Conservation (phyloP, 2,797 vertebrate species). For the Knipowitschia caucasica region DNA sequence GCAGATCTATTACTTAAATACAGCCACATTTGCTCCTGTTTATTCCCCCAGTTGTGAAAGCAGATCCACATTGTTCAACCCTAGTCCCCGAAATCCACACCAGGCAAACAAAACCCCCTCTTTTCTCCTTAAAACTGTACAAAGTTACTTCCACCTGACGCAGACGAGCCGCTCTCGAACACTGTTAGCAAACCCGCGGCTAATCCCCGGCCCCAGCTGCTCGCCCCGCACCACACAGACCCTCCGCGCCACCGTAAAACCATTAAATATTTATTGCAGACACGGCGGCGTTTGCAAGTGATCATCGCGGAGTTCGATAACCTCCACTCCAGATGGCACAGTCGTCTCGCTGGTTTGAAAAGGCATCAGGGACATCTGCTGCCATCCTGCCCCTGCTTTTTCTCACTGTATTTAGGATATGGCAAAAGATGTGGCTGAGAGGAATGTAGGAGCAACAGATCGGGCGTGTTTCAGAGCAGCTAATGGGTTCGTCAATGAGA, state of each 20-base stretch:
- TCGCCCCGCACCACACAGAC: slow-evolving; percentile 33
- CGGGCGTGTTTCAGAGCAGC: neutral
- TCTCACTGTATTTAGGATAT: neutral
- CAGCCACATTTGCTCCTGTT: neutral
- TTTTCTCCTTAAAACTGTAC: slow-evolving; percentile 11
- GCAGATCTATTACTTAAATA: neutral
- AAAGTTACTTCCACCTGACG: slow-evolving; percentile 21
- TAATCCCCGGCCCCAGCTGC: slow-evolving; percentile 22
- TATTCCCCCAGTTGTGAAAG: neutral
- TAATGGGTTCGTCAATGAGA: neutral
- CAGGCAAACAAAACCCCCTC: slow-evolving; percentile 15
- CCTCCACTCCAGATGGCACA: slow-evolving; percentile 10
- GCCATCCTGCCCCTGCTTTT: neutral
- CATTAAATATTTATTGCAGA: slow-evolving; percentile 27
- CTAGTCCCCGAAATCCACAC: neutral
- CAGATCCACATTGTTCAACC: neutral
- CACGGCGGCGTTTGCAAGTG: slow-evolving; percentile 13
- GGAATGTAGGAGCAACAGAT: slow-evolving; percentile 1
- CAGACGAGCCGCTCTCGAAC: slow-evolving; percentile 30
- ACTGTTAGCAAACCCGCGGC: slow-evolving; percentile 13
- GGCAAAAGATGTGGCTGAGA: neutral
- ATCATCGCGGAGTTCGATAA: slow-evolving; percentile 12
- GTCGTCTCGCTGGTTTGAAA: slow-evolving; percentile 2
- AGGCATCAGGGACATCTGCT: slow-evolving; percentile 7
- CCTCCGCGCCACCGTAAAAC: slow-evolving; percentile 31